Percentiles rank a stretch among this genome's conserved stretches.
phyloP scores from a whole-genome alignment of 1,140 invertebrate species.

The Muscidifurax raptorellus region DNA sequence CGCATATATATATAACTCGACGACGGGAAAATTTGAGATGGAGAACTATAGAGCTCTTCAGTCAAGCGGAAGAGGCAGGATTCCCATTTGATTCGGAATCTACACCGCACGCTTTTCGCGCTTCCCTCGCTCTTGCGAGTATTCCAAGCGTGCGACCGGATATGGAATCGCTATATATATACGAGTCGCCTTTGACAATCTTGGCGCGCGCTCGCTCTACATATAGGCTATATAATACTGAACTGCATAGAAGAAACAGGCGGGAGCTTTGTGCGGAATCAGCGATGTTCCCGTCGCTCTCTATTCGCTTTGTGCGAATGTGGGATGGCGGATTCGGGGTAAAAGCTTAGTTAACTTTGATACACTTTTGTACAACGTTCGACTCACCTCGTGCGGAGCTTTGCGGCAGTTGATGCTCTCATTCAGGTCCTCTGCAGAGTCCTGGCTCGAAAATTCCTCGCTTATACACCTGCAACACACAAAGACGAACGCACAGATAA shows the following conservation, averaged over 20 bases:
- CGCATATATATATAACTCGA: too few relatives aligned
- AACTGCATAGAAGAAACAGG: neutral
- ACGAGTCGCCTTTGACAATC: conserved; percentile 33
- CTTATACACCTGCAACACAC: neutral
- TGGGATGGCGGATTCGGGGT: neutral
- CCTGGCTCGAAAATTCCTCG: neutral
- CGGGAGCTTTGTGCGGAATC: conserved; percentile 3
- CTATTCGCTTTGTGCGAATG: neutral
- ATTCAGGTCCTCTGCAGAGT: neutral
- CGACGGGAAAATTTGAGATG: neutral
- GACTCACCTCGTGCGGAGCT: conserved; percentile 13
- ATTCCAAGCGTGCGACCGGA: neutral
- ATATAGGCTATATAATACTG: too few relatives aligned
- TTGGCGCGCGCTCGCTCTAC: conserved; percentile 14
- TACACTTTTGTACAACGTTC: neutral
- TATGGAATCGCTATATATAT: neutral
- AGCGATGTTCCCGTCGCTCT: neutral
- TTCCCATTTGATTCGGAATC: conserved; percentile 19
- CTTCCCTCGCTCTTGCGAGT: neutral
- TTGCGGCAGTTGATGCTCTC: neutral
- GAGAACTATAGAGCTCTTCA: conserved; percentile 19
- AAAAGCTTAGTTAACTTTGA: neutral
- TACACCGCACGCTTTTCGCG: neutral
- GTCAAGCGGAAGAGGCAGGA: conserved; percentile 7
- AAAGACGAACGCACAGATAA: neutral